phyloP scores from a whole-genome alignment of 1,140 invertebrate species.

The Gryllus bimaculatus region DNA sequence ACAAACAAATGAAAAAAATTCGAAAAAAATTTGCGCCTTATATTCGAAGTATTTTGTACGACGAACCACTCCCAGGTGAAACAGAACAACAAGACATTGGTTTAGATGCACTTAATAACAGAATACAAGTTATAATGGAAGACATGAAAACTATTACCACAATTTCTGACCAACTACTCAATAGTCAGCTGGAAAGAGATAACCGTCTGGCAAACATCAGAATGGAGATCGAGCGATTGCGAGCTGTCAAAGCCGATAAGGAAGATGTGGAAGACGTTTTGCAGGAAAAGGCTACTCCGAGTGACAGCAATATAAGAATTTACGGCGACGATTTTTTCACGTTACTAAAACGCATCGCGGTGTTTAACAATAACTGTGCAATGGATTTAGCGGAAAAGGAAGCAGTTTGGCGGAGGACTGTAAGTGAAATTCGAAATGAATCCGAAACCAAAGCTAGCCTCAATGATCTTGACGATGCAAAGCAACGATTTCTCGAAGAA shows the following conservation, averaged over 20 bases:
- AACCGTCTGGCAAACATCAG: background rate
- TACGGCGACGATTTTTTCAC: background rate
- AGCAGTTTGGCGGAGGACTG: background rate
- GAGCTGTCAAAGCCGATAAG: background rate
- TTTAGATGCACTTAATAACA: background rate
- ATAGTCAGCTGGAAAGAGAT: background rate
- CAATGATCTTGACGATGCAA: background rate
- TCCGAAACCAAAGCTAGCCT: background rate
- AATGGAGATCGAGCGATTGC: background rate
- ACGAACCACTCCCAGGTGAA: background rate
- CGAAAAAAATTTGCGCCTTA: background rate
- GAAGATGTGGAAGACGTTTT: background rate
- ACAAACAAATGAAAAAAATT: background rate
- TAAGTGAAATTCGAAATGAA: background rate
- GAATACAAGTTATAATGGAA: background rate
- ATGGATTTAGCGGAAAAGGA: background rate
- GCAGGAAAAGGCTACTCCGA: background rate
- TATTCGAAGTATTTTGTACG: background rate
- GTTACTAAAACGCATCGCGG: background rate
- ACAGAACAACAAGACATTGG: background rate
- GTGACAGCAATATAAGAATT: background rate
- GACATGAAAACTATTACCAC: background rate
- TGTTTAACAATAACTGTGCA: background rate
- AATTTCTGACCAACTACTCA: background rate
- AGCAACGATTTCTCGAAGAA: background rate